Evolutionary conservation across 1,140 invertebrate genomes (phyloP).

Genomic region (Pseudomyrmex cubaensis): DNA sequence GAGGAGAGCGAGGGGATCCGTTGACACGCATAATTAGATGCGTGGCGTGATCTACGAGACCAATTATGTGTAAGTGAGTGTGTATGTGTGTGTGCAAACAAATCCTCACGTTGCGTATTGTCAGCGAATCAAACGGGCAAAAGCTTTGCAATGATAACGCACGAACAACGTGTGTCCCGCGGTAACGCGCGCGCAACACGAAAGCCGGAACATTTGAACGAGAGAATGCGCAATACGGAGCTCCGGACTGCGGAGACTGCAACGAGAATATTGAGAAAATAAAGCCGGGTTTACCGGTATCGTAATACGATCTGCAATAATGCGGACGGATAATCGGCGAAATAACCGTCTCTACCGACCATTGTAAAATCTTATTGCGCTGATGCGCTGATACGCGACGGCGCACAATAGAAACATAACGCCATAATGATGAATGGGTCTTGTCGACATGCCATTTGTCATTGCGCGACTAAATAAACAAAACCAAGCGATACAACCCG

Average conservation of each 20-base stretch:
- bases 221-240: constrained; percentile 7
- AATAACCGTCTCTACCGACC: constrained; percentile 34
- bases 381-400: constrained; percentile 33
- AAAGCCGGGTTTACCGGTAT: constrained; percentile 42
- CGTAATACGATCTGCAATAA: constrained; percentile 37
- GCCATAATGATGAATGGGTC: constrained; percentile 44
- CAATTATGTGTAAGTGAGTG: too few species aligned
- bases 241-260: background rate
- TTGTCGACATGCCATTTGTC: constrained; percentile 64
- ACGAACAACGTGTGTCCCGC: background rate
- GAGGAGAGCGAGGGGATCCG: background rate
- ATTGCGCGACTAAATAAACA: constrained; percentile 41
- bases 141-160: background rate
- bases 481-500: background rate
- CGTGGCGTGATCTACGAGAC: background rate
- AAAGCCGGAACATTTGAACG: background rate
- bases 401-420: constrained; percentile 45
- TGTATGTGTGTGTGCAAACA: background rate
- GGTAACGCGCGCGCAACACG: background rate
- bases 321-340: constrained; percentile 26
- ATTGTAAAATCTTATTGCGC: constrained; percentile 10
- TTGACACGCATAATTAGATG: constrained; percentile 32
- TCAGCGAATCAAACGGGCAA: background rate
- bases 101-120: constrained; percentile 21
- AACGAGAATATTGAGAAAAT: background rate